Base-by-base conservation (phyloP, 2,113 vertebrate species). In the Gnathonemus echidnorhynchus region DNA sequence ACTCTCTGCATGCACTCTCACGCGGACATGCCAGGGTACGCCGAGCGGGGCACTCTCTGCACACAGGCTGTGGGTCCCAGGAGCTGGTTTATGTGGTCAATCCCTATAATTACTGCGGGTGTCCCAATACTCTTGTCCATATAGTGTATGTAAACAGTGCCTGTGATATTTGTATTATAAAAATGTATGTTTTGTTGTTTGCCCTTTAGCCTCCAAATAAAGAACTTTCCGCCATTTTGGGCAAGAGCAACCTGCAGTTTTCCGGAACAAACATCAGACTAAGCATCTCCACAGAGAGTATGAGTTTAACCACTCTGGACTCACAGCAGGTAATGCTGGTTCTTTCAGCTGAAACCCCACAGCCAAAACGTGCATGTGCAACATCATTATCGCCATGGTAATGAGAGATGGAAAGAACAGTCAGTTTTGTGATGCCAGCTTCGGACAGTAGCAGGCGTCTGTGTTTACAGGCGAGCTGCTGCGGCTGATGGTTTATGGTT, bases 171-270 rank as follows among this genome's bases (percentile, higher is more conserved):
- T 89, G n/a, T n/a, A 35, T 35, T 13, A 50, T 15, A 50, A 90
- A 39, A 39, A 66, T 42, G 10, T 31, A 45, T 27, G 19, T 62
- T 56, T 0, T 90, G 48, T 92, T 88, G 92, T 95, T 84, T 93
- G 52, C 94, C 94, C 92, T 70, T 90, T 95, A 98, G 98, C 95
- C 96, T 93, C 95, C 96, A 31, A 94, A 93, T 89, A 98, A 98
- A 91, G 96, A 94, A 74, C 93, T 96, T 88, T 97, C 96, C 92
- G 94, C 97, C 48, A 95, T 98, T 90, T 96, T 99, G 94, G 98
- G 98, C 91, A 97, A 96, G 94, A 98, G 96, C 93, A 97, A 98
- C 93, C 96, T 98, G 90, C 97, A 97, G 95, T 98, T 98, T 95
- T 97, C 97, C 70, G 97, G 98, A 27, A 91, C 96, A 91, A 96